phyloP scores from a whole-genome alignment of 1,140 invertebrate genomes.

The Mizuhopecten yessoensis region DNA sequence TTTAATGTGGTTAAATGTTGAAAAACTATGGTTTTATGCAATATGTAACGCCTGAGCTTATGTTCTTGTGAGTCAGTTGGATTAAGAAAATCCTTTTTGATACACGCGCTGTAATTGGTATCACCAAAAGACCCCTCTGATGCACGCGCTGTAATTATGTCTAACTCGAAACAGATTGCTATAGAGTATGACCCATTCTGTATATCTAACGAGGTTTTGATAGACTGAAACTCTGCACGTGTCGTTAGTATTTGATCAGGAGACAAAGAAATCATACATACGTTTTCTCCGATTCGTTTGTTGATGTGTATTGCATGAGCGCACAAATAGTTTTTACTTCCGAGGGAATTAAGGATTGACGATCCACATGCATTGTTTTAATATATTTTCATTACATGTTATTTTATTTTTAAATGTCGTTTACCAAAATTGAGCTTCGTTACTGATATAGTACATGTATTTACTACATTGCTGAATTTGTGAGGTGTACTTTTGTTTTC shows the following conservation, averaged over 20 bases:
- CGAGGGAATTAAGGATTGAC: neutral
- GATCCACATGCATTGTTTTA: neutral
- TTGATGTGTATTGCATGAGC: neutral
- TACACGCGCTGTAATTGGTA: neutral
- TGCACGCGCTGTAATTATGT: neutral
- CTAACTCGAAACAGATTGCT: conserved; percentile 33
- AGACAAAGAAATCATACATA: neutral
- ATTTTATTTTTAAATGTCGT: too few species aligned
- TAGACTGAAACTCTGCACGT: neutral
- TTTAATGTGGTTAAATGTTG: neutral
- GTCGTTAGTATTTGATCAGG: neutral
- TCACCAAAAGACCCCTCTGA: neutral
- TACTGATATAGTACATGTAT: too few species aligned
- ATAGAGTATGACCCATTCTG: neutral
- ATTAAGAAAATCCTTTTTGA: neutral
- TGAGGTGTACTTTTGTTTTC: too few species aligned
- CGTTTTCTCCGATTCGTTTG: neutral
- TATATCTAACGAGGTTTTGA: conserved; percentile 14
- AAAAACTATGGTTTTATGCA: neutral
- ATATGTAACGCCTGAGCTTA: neutral
- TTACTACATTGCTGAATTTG: too few species aligned
- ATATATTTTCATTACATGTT: neutral
- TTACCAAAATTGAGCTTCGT: neutral
- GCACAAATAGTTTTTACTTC: neutral
- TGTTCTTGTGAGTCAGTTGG: neutral